phyloP scores from a whole-genome alignment of 2,113 vertebrate species.

The Sinosuthora webbiana region DNA sequence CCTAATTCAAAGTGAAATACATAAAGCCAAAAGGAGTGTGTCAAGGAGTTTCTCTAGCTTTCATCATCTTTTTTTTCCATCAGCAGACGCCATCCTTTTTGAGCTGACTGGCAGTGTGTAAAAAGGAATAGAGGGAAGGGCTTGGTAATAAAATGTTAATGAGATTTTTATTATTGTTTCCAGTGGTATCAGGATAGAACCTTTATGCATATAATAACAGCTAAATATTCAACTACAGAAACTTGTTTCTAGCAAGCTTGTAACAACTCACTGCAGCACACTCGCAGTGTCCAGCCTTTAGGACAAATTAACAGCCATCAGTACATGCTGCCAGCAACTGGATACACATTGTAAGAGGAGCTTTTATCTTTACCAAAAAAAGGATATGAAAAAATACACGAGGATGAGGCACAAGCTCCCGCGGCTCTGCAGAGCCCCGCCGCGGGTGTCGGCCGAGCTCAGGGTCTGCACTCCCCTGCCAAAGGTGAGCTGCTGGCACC shows the following conservation, averaged over 20 bases:
- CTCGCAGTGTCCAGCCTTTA: neutral
- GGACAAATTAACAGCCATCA: neutral
- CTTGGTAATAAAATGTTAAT: neutral
- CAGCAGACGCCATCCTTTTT: neutral
- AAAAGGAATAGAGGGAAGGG: slow-evolving; percentile 14
- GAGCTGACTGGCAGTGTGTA: neutral
- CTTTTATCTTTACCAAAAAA: neutral
- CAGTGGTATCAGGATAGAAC: neutral
- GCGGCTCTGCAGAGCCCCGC: neutral
- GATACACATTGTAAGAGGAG: neutral
- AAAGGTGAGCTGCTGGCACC: slow-evolving; percentile 10
- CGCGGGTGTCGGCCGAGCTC: neutral
- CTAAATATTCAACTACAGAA: neutral
- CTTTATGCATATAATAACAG: neutral
- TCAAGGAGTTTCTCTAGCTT: slow-evolving; percentile 51
- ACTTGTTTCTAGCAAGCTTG: neutral
- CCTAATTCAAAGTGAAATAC: slow-evolving; percentile 46
- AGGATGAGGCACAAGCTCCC: slow-evolving; percentile 49
- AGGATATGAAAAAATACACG: slow-evolving; percentile 1
- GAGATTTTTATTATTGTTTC: slow-evolving; percentile 20
- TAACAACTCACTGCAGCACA: neutral
- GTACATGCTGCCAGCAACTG: neutral
- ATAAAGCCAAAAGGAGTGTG: neutral
- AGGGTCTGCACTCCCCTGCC: neutral
- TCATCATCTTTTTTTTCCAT: slow-evolving; percentile 20